Conservation (phyloP, 2,888 invertebrate species). For the Amphipyra berbera region DNA sequence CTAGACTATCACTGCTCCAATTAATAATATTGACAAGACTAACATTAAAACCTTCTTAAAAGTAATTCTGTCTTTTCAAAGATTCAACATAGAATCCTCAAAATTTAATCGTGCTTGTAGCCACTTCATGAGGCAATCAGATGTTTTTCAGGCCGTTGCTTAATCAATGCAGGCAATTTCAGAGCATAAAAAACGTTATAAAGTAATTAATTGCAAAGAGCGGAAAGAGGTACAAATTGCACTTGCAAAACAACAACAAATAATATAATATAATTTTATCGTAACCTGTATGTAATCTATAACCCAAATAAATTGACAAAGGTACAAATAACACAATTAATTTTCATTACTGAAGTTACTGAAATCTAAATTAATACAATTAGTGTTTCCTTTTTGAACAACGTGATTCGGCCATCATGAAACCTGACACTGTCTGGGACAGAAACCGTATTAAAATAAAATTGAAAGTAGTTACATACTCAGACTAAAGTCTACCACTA, state of each 20-base stretch:
- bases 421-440: conserved; percentile 39
- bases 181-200: too few species aligned
- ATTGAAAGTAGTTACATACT: conserved; percentile 25
- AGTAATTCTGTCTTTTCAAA: too few species aligned
- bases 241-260: conserved; percentile 10
- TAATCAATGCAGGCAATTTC: conserved; percentile 1
- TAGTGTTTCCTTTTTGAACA: conserved; percentile 45
- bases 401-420: conserved; percentile 31
- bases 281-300: conserved; percentile 4
- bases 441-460: conserved; percentile 44
- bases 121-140: too few species aligned
- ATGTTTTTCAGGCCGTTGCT: too few species aligned
- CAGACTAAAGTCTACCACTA: conserved; percentile 7
- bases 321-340: conserved; percentile 22
- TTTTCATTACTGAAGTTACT: conserved; percentile 1
- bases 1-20: too few species aligned
- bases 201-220: not conserved
- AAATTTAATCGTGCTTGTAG: conserved; percentile 1
- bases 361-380: conserved; percentile 49
- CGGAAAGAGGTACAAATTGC: conserved; percentile 5
- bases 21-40: too few species aligned
- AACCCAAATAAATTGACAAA: conserved; percentile 28
- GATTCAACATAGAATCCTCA: conserved; percentile 1
- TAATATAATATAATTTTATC: conserved; percentile 12
- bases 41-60: too few species aligned